These are phyloP conservation scores for Alfaro cultratus DNA, from an alignment of 2,797 vertebrate species.

Conservation along the genomic window DNA sequence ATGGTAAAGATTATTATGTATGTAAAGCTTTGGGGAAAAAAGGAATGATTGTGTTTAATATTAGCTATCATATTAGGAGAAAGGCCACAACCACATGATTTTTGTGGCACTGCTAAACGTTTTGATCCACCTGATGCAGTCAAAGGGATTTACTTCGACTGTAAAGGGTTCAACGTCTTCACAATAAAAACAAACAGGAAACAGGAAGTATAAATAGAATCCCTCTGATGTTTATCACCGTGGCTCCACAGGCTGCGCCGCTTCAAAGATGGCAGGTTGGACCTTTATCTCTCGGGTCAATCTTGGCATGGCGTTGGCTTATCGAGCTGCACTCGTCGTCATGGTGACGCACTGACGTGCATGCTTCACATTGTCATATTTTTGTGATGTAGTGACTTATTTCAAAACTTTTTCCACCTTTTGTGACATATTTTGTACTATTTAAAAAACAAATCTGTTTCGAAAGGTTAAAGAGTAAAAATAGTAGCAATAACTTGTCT, in stretches of 20 bases:
- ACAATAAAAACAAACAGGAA: constrained; percentile 13
- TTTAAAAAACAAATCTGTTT: not conserved
- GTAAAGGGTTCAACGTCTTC: constrained; percentile 33
- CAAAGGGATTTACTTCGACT: constrained; percentile 48
- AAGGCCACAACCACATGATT: constrained; percentile 30
- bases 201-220: constrained; percentile 17
- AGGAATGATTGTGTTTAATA: constrained; percentile 49
- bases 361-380: not conserved
- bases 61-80: constrained; percentile 31
- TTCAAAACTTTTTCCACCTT: not conserved
- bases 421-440: not conserved
- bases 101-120: constrained; percentile 32
- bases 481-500: not conserved
- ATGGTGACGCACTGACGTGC: not conserved
- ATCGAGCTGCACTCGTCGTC: not conserved
- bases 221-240: constrained; percentile 3
- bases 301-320: not conserved
- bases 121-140: constrained; percentile 28
- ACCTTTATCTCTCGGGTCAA: not conserved
- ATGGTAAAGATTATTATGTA: constrained; percentile 78
- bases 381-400: not conserved
- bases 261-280: constrained; percentile 22
- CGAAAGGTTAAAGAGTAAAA: not conserved
- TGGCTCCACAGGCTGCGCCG: constrained; percentile 23
- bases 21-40: constrained; percentile 64